A percentile compares a stretch with the other conserved stretches of the same genome.
phyloP scores from a whole-genome alignment of 2,797 vertebrate genomes.

The Gymnopithys bicolor region DNA sequence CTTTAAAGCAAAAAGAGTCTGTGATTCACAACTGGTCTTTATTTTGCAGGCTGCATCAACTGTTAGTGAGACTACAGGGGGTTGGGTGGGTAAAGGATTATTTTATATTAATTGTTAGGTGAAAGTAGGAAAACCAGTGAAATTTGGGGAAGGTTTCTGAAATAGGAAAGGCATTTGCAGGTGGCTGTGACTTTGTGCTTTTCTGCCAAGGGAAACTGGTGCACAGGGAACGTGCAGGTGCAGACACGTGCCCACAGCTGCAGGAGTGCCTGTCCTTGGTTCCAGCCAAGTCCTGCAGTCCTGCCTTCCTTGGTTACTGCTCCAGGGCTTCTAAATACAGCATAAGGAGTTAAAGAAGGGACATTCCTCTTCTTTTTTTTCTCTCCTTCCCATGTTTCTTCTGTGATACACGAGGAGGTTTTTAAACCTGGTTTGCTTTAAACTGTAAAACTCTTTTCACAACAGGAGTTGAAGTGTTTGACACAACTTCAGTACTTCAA shows the following conservation, averaged over 20 bases:
- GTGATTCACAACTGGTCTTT: not conserved
- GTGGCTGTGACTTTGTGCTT: not conserved
- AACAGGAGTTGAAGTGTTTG: not conserved
- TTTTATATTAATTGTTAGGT: not conserved
- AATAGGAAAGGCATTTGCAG: not conserved
- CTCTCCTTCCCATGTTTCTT: not conserved
- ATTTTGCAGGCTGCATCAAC: not conserved
- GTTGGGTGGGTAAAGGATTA: not conserved
- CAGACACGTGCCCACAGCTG: not conserved
- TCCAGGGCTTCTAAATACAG: not conserved
- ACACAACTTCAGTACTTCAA: not conserved
- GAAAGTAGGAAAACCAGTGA: not conserved
- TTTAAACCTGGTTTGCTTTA: not conserved
- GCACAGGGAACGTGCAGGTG: not conserved
- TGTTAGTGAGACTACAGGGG: not conserved
- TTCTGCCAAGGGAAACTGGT: not conserved
- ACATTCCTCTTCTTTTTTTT: not conserved
- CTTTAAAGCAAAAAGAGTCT: not conserved
- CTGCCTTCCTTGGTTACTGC: not conserved
- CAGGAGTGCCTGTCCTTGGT: not conserved
- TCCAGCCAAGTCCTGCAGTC: not conserved
- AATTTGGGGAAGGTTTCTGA: not conserved
- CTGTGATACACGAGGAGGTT: fast-evolving
- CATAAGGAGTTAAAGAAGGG: not conserved
- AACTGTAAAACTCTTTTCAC: not conserved